Percentiles rank a stretch among this genome's conserved stretches.
phyloP scores from a whole-genome alignment of 2,888 invertebrate genomes.

The Caenorhabditis uteleia region DNA sequence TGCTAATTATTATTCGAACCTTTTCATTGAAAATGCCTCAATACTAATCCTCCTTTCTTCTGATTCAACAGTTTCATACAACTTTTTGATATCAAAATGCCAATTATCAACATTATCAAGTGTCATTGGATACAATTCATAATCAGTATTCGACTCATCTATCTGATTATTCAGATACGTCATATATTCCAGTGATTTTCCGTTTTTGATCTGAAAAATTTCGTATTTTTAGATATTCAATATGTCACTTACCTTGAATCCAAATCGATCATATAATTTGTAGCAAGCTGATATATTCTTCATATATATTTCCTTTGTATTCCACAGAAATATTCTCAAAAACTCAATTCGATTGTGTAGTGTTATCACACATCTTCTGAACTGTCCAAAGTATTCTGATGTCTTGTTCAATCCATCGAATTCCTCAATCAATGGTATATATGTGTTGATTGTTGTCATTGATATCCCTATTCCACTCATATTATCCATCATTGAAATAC shows the following conservation, averaged over 20 bases:
- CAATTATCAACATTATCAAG: conserved; percentile 2
- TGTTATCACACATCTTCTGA: conserved; percentile 9
- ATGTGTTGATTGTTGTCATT: conserved; percentile 3
- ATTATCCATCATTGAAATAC: neutral
- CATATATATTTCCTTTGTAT: conserved; percentile 2
- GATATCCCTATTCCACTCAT: conserved; percentile 5
- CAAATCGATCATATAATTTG: conserved; percentile 6
- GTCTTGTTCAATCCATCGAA: conserved; percentile 3
- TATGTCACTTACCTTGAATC: conserved; percentile 5
- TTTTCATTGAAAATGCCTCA: too few species aligned
- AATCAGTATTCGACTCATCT: conserved; percentile 8
- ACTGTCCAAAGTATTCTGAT: neutral
- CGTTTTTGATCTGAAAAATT: conserved; percentile 10
- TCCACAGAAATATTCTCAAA: conserved; percentile 4
- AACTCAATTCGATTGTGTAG: conserved; percentile 9
- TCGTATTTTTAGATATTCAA: neutral
- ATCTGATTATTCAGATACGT: conserved; percentile 18
- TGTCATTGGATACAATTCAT: conserved; percentile 8
- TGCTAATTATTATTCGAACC: conserved; percentile 2
- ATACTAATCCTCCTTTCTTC: neutral
- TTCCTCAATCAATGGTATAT: conserved; percentile 6
- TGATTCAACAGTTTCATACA: neutral
- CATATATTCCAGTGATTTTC: conserved; percentile 1
- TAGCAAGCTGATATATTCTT: conserved; percentile 8
- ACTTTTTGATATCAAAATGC: neutral